Base-by-base conservation (phyloP, 1,140 invertebrate genomes). In the Drosophila chauvacae region DNA sequence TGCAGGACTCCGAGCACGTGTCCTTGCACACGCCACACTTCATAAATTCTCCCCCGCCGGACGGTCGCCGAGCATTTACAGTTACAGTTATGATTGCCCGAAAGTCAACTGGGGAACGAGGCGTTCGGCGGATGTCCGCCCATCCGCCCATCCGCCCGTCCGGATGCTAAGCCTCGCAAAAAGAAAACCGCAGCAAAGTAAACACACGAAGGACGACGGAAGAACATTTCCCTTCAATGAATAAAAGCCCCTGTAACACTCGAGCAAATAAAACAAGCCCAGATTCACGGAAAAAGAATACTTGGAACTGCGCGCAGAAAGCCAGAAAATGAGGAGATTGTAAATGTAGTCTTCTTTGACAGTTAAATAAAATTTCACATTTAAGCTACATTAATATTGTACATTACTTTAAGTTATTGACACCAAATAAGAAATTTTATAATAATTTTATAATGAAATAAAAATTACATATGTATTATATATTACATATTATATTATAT, bases 1-100 rank as follows among this genome's bases (percentile, higher is more conserved):
- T 88, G 84, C 85, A 88, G 85, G 55, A 77, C 64, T 60, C 57
- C 39, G 65, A 41, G 61, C 75, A 78, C 75, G 75, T 78, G 75
- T 71, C 77, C 75, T 90, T 79, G 82, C 85, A 69, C 72, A 69
- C 84, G 84, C 85, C 90, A 91, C 86, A 91, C 90, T 91, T 91
- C 90, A 91, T 91, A 91, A 88, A 91, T 91, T 91, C 83, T 70
- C 66, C 55, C 26, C 18, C 57, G 45, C 77, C 45, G 39, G 30
- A 41, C 48, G 45, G 64, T n/a, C 42, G 37, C 39, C 51, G 55
- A 73, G 69, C 70, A 72, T 73, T 73, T 73, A 87, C 90, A 91
- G 88, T 91, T 91, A 91, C 85, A 85, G 85, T 91, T 91, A 91
- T 91, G 86, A 91, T 86, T 91, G 81, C 84, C 81, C 73, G 63